Evolutionary conservation across 2,888 invertebrate species (phyloP).

Genomic region (Tridacna crocea): DNA sequence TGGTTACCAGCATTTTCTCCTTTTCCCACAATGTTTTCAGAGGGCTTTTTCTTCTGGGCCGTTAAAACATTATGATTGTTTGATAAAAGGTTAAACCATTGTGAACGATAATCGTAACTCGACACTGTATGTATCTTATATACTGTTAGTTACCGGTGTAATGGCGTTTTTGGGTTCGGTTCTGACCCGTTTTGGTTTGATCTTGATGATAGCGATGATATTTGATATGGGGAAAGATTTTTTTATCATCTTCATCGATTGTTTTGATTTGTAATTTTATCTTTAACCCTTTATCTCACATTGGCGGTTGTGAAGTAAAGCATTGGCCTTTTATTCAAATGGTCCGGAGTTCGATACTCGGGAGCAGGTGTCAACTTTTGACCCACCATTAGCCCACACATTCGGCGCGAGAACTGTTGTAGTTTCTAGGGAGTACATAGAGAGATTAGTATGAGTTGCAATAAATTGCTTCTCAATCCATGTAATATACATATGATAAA

Average conservation of each 20-base stretch:
- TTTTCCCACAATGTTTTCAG: neutral
- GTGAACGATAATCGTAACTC: neutral
- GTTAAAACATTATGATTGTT: no score
- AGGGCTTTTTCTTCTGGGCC: no score
- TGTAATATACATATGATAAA: no score
- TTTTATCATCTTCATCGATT: neutral
- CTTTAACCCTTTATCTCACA: neutral
- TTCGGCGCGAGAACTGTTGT: no score
- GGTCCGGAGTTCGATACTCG: no score
- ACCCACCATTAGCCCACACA: no score
- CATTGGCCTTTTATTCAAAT: no score
- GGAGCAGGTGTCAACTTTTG: no score
- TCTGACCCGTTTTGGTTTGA: neutral
- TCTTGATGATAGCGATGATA: neutral
- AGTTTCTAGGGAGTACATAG: no score
- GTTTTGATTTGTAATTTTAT: constrained; percentile 6
- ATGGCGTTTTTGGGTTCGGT: neutral
- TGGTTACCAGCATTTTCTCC: neutral
- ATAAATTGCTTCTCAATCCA: no score
- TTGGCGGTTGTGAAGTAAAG: no score
- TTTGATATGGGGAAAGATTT: neutral
- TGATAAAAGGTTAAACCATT: neutral
- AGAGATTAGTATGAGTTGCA: no score
- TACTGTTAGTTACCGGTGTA: neutral
- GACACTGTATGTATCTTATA: neutral